Evolutionary conservation across 2,888 invertebrate species (phyloP).

Genomic region (Serrognathus titanus): DNA sequence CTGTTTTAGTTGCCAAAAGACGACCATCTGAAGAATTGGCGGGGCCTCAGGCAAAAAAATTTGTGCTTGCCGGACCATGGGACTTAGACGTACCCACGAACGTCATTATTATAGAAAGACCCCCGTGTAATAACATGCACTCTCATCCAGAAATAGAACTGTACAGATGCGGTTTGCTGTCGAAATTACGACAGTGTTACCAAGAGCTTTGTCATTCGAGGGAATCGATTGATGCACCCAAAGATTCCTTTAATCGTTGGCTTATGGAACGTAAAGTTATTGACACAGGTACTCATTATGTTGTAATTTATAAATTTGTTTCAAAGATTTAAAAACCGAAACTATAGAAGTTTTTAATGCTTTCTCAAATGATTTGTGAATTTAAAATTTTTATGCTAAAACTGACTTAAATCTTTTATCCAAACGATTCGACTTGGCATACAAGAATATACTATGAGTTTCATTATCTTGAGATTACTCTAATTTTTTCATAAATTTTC

Average conservation of each 20-base stretch:
- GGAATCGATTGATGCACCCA: conserved; percentile 91
- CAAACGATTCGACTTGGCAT: no score
- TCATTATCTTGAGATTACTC: no score
- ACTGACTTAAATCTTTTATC: no score
- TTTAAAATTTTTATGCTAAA: no score
- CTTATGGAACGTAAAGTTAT: conserved; percentile 91
- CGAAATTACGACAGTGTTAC: conserved; percentile 86
- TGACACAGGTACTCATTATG: conserved; percentile 57
- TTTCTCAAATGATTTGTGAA: no score
- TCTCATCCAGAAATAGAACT: conserved; percentile 93
- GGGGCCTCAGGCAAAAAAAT: conserved; percentile 76
- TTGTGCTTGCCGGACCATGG: conserved; percentile 89
- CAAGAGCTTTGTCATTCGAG: conserved; percentile 92
- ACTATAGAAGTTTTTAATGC: no score
- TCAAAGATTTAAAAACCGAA: no score
- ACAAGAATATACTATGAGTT: no score
- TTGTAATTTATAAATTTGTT: background rate
- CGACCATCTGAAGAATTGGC: conserved; percentile 73
- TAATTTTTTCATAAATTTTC: no score
- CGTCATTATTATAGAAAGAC: conserved; percentile 83
- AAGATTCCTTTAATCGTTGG: conserved; percentile 96
- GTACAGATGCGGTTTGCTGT: conserved; percentile 75
- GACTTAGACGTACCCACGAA: conserved; percentile 92
- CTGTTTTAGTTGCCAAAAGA: conserved; percentile 64
- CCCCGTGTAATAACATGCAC: conserved; percentile 80